phyloP scores from a whole-genome alignment of 2,888 invertebrate species.

The Mythimna pallens region DNA sequence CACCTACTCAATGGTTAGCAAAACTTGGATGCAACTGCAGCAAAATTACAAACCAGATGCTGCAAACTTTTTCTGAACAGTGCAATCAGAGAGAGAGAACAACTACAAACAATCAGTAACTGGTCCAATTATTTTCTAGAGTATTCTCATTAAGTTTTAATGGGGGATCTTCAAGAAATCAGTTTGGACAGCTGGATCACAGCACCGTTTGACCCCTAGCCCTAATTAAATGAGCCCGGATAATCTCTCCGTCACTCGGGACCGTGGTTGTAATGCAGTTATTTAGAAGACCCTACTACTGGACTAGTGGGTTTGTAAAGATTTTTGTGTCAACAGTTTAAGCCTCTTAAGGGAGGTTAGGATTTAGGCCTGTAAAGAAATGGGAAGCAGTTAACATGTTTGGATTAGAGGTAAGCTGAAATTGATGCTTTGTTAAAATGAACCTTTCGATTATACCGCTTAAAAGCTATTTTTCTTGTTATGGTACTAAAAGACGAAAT shows the following conservation, averaged over 20 bases:
- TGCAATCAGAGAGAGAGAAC: conserved; percentile 18
- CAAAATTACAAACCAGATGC: conserved; percentile 23
- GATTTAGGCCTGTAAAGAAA: conserved; percentile 12
- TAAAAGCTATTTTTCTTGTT: neutral
- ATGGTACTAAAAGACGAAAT: neutral
- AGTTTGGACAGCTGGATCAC: conserved; percentile 60
- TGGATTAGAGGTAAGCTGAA: conserved; percentile 6
- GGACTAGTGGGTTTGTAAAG: conserved; percentile 37
- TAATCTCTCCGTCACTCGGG: conserved; percentile 62
- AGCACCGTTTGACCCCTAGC: conserved; percentile 62
- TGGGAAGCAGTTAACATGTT: conserved; percentile 3
- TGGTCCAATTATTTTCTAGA: conserved; percentile 52
- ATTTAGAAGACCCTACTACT: conserved; percentile 61
- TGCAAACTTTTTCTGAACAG: conserved; percentile 32
- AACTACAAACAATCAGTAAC: conserved; percentile 41
- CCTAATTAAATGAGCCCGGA: conserved; percentile 68
- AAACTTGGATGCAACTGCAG: conserved; percentile 31
- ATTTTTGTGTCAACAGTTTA: conserved; percentile 34
- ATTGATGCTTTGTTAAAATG: conserved; percentile 10
- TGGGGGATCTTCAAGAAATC: conserved; percentile 55
- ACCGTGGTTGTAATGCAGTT: conserved; percentile 68
- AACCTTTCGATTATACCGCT: no score
- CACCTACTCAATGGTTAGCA: conserved; percentile 1
- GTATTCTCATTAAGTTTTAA: conserved; percentile 61
- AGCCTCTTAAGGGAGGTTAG: conserved; percentile 38